Base-by-base conservation (phyloP, 2,797 vertebrate genomes). In the Pipistrellus pygmaeus region DNA sequence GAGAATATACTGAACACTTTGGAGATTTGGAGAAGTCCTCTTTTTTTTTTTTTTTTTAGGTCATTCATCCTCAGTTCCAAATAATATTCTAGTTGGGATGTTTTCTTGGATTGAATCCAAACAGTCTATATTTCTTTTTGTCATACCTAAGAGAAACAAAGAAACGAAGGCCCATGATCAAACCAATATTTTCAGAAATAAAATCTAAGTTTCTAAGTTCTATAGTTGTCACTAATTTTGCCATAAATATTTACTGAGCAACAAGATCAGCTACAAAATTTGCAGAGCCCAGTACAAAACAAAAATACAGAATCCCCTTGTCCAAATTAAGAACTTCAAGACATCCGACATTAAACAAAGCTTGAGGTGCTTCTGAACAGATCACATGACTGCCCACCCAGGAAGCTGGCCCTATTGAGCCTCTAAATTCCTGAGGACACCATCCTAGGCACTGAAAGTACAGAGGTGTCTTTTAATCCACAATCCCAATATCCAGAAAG, bases 131-230 rank as follows among this genome's bases (percentile, higher is more conserved):
- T 88, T 86, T 86, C 48, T 69, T 44, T 53, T 51, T 21, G 5
- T n/a, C 55, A 18, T 20, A 81, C 66, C 23, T 91, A 27, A 87
- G 23, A 41, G 14, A 91, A 20, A 44, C 21, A 38, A 18, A 12
- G 32, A 91, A 88, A 76, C 21, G 32, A 91, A 73, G 9, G 18
- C 13, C 69, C 27, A 86, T 17, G 4, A 44, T 51, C 23, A 69
- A 78, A 32, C 15, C 41, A 55, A 46, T 12, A 27, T 46, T 85
- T 94, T 72, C 73, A 17, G 25, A 13, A 90, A 23, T n/a, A 57
- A 83, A 93, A 91, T 64, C 76, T 35, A 82, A 32, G 2, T 46
- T 66, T 85, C 83, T 84, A 62, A 80, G 35, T 71, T 46, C 38
- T 71, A 46, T 8, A 60, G 38, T 35, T 32, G 46, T 77, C 44